Evolutionary conservation across 2,888 invertebrate species (phyloP).

Genomic region (Cartodere bifasciata): DNA sequence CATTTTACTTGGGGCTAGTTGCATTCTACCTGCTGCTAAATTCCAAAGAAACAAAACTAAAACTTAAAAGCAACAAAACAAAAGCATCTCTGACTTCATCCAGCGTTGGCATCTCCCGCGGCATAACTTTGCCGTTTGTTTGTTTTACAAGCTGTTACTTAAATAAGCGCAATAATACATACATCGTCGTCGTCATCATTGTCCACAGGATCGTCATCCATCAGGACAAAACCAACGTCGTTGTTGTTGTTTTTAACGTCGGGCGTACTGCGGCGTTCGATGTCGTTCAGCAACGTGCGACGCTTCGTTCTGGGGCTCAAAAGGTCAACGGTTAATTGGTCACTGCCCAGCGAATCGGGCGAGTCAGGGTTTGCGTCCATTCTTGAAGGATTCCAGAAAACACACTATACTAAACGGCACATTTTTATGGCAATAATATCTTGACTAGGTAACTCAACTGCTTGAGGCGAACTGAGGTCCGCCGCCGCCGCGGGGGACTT

Average conservation of each 20-base stretch:
- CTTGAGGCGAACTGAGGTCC: constrained; percentile 33
- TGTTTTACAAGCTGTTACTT: not conserved
- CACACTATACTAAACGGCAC: constrained; percentile 22
- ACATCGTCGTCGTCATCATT: constrained; percentile 32
- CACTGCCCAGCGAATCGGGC: constrained; percentile 33
- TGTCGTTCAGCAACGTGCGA: constrained; percentile 23
- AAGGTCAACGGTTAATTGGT: constrained; percentile 33
- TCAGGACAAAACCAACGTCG: constrained; percentile 37
- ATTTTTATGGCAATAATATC: constrained; percentile 24
- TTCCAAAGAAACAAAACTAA: too few relatives aligned
- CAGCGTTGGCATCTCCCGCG: too few relatives aligned
- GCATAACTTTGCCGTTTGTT: too few relatives aligned
- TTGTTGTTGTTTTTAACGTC: constrained; percentile 30
- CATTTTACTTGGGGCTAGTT: constrained; percentile 3
- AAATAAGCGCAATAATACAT: constrained; percentile 18
- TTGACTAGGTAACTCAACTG: constrained; percentile 30
- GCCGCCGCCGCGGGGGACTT: constrained; percentile 32
- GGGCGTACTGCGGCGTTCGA: constrained; percentile 20
- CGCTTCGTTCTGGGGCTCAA: constrained; percentile 29
- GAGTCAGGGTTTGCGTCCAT: constrained; percentile 35
- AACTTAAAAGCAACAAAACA: too few relatives aligned
- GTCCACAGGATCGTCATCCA: constrained; percentile 31
- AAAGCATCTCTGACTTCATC: too few relatives aligned
- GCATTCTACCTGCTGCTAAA: too few relatives aligned
- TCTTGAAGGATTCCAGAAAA: constrained; percentile 16